A percentile compares a stretch with the other conserved stretches of the same genome.
phyloP scores from a whole-genome alignment of 2,113 vertebrate genomes.

The Fukomys damarensis region DNA sequence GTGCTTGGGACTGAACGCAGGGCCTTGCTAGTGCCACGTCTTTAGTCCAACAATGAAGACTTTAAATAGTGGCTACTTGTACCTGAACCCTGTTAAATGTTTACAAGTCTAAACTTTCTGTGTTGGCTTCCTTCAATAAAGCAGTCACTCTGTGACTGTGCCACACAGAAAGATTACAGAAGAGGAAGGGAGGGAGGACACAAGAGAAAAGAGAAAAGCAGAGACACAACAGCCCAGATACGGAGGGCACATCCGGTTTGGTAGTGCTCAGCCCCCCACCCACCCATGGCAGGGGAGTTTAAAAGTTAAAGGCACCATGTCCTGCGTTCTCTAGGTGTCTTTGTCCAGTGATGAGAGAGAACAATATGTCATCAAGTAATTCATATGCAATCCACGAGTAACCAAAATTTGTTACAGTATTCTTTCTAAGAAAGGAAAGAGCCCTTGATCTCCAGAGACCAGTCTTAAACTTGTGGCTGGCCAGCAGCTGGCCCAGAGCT shows the following conservation, averaged over 20 bases:
- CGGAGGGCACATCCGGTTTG: neutral
- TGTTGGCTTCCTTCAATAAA: neutral
- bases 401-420: neutral
- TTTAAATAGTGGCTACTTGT: neutral
- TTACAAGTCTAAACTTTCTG: neutral
- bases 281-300: neutral
- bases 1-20: neutral
- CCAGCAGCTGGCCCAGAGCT: neutral
- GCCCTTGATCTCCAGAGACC: neutral
- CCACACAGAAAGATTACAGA: neutral
- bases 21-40: neutral
- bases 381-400: neutral
- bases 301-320: neutral
- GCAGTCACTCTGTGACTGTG: neutral
- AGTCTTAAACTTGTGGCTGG: neutral
- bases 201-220: neutral
- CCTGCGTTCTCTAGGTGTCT: neutral
- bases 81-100: neutral
- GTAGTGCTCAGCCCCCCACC: neutral
- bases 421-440: neutral
- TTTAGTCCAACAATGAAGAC: neutral
- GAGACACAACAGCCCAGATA: neutral
- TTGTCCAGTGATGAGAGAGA: neutral
- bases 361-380: neutral
- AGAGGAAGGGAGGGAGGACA: neutral